Conservation (phyloP, 2,888 invertebrate genomes). For the Troides aeacus region DNA sequence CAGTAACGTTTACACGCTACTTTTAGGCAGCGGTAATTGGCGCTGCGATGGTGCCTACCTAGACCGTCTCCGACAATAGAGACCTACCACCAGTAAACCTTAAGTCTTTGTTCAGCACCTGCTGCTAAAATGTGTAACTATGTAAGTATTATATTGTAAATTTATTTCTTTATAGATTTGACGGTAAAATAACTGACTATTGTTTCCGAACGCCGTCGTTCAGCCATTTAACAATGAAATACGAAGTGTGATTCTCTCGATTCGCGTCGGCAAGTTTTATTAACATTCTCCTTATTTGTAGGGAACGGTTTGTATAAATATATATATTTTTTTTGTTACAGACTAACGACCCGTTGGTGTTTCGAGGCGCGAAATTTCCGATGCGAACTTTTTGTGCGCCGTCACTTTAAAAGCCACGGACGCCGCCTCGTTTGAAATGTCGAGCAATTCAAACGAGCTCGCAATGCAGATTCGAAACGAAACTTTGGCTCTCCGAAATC, state of each 20-base stretch:
- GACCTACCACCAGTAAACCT: too few relatives aligned
- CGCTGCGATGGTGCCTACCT: too few relatives aligned
- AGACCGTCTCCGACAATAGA: too few relatives aligned
- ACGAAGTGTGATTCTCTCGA: conserved; percentile 60
- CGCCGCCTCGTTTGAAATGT: conserved; percentile 35
- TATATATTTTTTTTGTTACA: conserved; percentile 25
- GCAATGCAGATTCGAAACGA: conserved; percentile 44
- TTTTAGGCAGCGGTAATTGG: too few relatives aligned
- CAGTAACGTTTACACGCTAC: too few relatives aligned
- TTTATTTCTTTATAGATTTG: neutral
- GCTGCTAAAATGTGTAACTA: too few relatives aligned
- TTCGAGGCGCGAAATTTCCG: conserved; percentile 35
- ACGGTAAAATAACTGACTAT: conserved; percentile 35
- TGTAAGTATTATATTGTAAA: too few relatives aligned
- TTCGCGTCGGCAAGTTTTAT: conserved; percentile 61
- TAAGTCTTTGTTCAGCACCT: too few relatives aligned
- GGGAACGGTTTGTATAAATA: conserved; percentile 23
- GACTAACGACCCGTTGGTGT: conserved; percentile 31
- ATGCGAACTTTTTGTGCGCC: conserved; percentile 26
- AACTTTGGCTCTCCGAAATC: conserved; percentile 45
- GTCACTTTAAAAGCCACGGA: conserved; percentile 21
- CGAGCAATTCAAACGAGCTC: conserved; percentile 30
- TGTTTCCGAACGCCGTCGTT: conserved; percentile 52
- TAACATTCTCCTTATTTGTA: conserved; percentile 64
- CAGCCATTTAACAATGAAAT: conserved; percentile 57